Base-by-base conservation (phyloP, 1,140 invertebrate species). In the Drosophila tristis region DNA sequence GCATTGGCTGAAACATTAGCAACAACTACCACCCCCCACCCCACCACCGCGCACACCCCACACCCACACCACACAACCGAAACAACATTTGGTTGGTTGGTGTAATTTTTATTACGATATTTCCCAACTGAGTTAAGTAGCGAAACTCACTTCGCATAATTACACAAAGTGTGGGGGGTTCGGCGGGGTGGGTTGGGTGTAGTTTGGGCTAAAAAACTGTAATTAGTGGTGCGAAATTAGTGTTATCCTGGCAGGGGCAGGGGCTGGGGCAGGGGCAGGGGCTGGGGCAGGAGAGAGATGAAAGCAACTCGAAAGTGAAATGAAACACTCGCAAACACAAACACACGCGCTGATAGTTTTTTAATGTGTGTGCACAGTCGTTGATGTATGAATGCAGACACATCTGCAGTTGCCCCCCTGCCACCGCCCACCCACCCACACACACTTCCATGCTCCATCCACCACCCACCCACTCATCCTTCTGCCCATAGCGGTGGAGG, bases 221-320 rank as follows among this genome's bases (percentile, higher is more conserved):
- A 85, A 85, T 85, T 85, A 85, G 80, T 80, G 80, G 80, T 77
- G 80, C 73, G 64, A 85, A 85, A 85, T 85, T 85, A 70, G 67
- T 85, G 76, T 85, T 77, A 76, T 84, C 62, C 74, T 59, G 35
- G 50, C 54, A 74, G 60, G 60, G 45, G 43, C 51, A 59, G 64
- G 48, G 35, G 31, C n/a, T 62, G 50, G 35, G 49, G 58, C 53
- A 60, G 45, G 20, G 2, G 26, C 44, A 53, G n/a, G 9, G 8
- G 25, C 7, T 16, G 26, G 16, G 26, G 23, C 15, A 20, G 7
- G 7, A 15, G 47, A 4, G 20, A 43, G 16, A 9, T 39, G 8
- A 29, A 23, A 35, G 57, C 51, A 44, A 26, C 74, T 81, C 67
- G 49, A 73, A 81, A 66, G 65, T 75, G 75, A 82, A 82, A 78